Conservation (phyloP, 2,113 vertebrate species). For the Falco punctatus region DNA sequence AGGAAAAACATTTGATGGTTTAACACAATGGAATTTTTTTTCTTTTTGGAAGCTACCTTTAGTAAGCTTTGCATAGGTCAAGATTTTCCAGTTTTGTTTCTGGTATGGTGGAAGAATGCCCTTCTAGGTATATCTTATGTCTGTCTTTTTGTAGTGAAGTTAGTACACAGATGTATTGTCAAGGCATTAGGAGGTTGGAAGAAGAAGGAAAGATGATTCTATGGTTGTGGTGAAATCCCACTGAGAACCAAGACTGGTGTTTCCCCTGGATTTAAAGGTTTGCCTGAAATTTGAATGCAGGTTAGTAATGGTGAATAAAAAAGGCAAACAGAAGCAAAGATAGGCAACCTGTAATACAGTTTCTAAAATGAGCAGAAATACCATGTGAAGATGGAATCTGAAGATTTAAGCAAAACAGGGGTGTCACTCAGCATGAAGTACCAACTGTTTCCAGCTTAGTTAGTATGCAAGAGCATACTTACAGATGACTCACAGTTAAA, state of each 20-base stretch:
- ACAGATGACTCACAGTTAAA: constrained; percentile 51
- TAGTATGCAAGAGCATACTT: constrained; percentile 25
- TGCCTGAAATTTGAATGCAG: neutral
- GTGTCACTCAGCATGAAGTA: constrained; percentile 36
- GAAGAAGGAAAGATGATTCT: neutral
- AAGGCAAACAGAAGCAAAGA: neutral
- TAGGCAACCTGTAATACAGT: neutral
- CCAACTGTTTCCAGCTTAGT: constrained; percentile 44
- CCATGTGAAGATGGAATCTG: neutral
- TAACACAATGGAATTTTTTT: neutral
- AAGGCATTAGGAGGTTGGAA: neutral
- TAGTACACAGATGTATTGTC: neutral
- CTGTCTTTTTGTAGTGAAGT: neutral
- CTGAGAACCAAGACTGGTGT: neutral
- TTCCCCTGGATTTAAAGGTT: neutral
- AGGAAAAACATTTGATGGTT: neutral
- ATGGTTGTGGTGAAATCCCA: neutral
- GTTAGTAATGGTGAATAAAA: neutral
- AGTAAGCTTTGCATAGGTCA: neutral
- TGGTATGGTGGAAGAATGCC: neutral
- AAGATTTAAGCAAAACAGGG: constrained; percentile 15
- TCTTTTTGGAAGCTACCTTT: neutral
- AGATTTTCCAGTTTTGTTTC: neutral
- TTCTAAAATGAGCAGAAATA: constrained; percentile 35
- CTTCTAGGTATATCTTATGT: neutral